Base-by-base conservation (phyloP, 2,113 vertebrate genomes). In the Chaenocephalus aceratus region DNA sequence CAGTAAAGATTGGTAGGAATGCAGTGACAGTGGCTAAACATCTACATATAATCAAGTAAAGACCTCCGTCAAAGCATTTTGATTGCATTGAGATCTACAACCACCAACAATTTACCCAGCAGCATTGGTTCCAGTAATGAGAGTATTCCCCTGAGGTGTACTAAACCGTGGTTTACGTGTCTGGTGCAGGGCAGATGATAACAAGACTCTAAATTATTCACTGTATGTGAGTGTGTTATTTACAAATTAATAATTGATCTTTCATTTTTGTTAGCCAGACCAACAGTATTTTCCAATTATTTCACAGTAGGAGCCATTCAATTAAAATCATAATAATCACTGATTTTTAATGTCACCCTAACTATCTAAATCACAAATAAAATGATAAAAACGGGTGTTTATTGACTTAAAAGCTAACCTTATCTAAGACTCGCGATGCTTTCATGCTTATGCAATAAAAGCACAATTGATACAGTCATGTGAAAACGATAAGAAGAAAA, bases 1-100 rank as follows among this genome's bases (percentile, higher is more conserved):
- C 72, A 75, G 46, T 4, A 30, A 52, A 76, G 58, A 74, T 69
- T 61, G 64, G 61, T 72, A 70, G 75, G 36, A 23, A 51, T 69
- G 78, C 62, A 23, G 6, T 44, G 48, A 16, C 74, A 56, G 63
- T 14, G 56, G 36, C 78, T 12, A 81, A 88, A 79, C 60, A 72
- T 89, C 84, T 86, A 75, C 75, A 79, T 84, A 36, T 79, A 83
- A 87, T 86, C 72, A 75, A 66, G 77, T 75, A 58, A 72, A 72
- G 75, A 77, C 16, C 26, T 77, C 60, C 57, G 56, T 81, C 79
- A 77, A 51, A 74, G 36, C 11, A 0, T 52, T 77, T 48, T 84
- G 79, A 90, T 86, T 89, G 68, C 67, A 60, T 23, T 78, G 44
- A 88, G 68, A 87, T 86, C 71, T 77, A 77, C 30, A 77, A 75